Evolutionary conservation across 2,113 vertebrate species (phyloP).

Genomic region (Gymnobelideus leadbeateri): DNA sequence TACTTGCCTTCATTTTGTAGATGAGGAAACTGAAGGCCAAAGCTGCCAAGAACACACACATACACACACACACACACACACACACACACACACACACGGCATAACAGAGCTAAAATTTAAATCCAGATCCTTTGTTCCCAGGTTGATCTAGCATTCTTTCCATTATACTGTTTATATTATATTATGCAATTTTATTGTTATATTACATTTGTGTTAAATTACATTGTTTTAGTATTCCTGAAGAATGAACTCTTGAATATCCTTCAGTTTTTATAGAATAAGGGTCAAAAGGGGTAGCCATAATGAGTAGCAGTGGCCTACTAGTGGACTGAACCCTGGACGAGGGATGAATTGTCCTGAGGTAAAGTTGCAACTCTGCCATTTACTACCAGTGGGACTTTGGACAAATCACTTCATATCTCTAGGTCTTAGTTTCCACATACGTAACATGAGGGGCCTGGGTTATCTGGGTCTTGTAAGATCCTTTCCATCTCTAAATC

Average conservation of each 20-base stretch:
- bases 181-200: not conserved
- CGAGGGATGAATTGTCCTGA: not conserved
- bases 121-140: not conserved
- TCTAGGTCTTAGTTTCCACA: not conserved
- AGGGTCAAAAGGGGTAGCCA: not conserved
- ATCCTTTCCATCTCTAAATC: not conserved
- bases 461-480: not conserved
- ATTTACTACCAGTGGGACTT: not conserved
- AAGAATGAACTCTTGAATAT: not conserved
- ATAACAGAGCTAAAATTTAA: not conserved
- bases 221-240: not conserved
- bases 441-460: not conserved
- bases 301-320: not conserved
- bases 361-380: not conserved
- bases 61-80: too few relatives aligned
- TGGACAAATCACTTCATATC: not conserved
- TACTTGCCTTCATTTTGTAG: not conserved
- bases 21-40: not conserved
- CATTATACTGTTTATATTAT: not conserved
- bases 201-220: not conserved
- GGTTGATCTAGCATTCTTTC: not conserved
- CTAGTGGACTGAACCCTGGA: not conserved
- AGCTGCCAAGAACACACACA: not conserved
- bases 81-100: not conserved
- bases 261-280: not conserved